A percentile compares a stretch with the other conserved stretches of the same genome.
phyloP scores from a whole-genome alignment of 2,888 invertebrate species.

The Serripes groenlandicus region DNA sequence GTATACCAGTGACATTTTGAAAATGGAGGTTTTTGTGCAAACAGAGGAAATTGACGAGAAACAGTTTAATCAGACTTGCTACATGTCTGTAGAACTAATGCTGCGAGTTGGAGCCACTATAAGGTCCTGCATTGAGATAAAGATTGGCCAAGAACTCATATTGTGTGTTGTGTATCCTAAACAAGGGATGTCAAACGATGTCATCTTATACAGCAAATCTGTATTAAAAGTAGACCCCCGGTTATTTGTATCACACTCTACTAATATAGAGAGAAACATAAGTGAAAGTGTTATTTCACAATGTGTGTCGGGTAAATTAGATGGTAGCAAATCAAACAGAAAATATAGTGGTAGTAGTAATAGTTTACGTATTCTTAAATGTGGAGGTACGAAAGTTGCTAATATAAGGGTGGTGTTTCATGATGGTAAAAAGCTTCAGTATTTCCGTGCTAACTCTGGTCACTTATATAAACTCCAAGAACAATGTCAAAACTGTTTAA shows the following conservation, averaged over 20 bases:
- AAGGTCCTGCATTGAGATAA: conserved; percentile 62
- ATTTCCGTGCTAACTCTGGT: conserved; percentile 33
- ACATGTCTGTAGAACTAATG: conserved; percentile 54
- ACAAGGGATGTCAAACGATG: conserved; percentile 8
- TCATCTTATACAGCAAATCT: conserved; percentile 20
- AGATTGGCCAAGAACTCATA: conserved; percentile 2
- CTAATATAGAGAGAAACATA: too few species aligned
- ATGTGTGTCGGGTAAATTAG: too few species aligned
- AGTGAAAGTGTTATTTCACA: too few species aligned
- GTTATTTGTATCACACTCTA: too few species aligned
- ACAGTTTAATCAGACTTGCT: conserved; percentile 69
- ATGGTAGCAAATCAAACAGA: neutral
- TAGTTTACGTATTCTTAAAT: neutral
- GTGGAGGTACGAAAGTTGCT: neutral
- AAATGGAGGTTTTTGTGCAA: neutral
- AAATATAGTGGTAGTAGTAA: too few species aligned
- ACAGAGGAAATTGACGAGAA: neutral
- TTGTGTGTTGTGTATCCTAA: conserved; percentile 71
- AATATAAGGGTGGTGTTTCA: conserved; percentile 56
- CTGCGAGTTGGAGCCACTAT: conserved; percentile 35
- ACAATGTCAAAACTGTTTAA: conserved; percentile 70
- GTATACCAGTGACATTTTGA: neutral
- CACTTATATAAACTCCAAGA: conserved; percentile 34
- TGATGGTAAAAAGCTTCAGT: conserved; percentile 50
- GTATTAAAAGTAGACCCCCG: neutral